Evolutionary conservation across 2,888 invertebrate species (phyloP).

Genomic region (Cylloceria caligata): DNA sequence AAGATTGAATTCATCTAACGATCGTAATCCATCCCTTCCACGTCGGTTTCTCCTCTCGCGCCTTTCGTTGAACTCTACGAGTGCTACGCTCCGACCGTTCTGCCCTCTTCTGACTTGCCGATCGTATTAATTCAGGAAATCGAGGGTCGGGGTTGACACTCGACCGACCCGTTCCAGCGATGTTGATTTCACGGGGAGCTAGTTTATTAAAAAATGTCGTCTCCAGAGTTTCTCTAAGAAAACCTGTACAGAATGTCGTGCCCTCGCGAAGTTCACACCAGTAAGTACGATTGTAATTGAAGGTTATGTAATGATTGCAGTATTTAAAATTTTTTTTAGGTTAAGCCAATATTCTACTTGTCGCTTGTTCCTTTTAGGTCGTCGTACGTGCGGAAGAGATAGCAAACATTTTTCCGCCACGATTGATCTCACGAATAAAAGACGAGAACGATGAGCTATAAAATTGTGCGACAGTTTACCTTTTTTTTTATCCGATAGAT

Average conservation of each 20-base stretch:
- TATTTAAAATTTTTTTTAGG: constrained; percentile 52
- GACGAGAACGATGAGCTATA: too few relatives aligned
- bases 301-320: constrained; percentile 61
- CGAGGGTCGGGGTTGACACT: constrained; percentile 30
- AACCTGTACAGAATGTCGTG: constrained; percentile 29
- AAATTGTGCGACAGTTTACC: too few relatives aligned
- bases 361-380: too few relatives aligned
- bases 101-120: constrained; percentile 6
- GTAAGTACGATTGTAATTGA: constrained; percentile 58
- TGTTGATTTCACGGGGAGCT: constrained; percentile 61
- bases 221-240: constrained; percentile 17
- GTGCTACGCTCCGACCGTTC: neutral
- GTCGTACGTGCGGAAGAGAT: too few relatives aligned
- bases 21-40: too few relatives aligned
- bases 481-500: too few relatives aligned
- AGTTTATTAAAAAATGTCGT: constrained; percentile 56
- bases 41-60: neutral
- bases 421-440: too few relatives aligned
- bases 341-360: too few relatives aligned
- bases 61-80: neutral
- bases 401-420: too few relatives aligned
- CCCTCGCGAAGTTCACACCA: constrained; percentile 42
- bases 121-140: constrained; percentile 7
- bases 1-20: too few relatives aligned
- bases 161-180: constrained; percentile 16